Conservation (phyloP, 1,140 invertebrate species). For the Trachymyrmex septentrionalis region DNA sequence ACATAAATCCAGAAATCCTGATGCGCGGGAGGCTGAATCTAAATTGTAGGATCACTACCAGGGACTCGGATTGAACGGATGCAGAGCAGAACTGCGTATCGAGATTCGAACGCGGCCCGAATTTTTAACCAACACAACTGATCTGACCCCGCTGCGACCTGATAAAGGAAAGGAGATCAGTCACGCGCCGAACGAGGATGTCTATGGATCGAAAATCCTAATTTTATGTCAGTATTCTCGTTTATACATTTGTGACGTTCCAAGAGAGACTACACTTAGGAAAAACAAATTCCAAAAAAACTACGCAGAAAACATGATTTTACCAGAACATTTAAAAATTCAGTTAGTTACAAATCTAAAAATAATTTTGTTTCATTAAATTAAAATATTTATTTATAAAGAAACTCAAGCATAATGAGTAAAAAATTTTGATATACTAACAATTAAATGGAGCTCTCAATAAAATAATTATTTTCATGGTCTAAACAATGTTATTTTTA, state of each 20-base stretch:
- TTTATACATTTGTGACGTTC: not conserved
- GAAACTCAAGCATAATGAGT: no score
- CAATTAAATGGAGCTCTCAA: no score
- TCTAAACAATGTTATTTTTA: no score
- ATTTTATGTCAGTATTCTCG: not conserved
- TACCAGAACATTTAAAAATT: no score
- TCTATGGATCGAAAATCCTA: conserved; percentile 36
- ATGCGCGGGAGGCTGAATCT: conserved; percentile 70
- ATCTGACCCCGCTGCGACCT: conserved; percentile 67
- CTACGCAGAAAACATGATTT: no score
- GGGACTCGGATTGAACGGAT: not conserved
- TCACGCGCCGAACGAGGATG: conserved; percentile 17
- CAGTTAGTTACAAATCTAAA: no score
- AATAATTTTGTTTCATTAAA: no score
- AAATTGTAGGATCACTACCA: conserved; percentile 61
- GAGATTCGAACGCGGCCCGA: conserved; percentile 34
- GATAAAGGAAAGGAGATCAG: conserved; percentile 64
- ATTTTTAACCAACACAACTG: conserved; percentile 44
- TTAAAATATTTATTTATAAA: no score
- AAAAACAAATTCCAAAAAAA: no score
- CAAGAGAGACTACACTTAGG: no score
- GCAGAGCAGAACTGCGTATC: not conserved
- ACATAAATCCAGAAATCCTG: conserved; percentile 73
- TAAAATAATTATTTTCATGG: no score
- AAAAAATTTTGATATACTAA: no score